These are phyloP conservation scores for Eulemur macaco DNA, from an alignment of 2,113 vertebrate species.

Conservation along the genomic window DNA sequence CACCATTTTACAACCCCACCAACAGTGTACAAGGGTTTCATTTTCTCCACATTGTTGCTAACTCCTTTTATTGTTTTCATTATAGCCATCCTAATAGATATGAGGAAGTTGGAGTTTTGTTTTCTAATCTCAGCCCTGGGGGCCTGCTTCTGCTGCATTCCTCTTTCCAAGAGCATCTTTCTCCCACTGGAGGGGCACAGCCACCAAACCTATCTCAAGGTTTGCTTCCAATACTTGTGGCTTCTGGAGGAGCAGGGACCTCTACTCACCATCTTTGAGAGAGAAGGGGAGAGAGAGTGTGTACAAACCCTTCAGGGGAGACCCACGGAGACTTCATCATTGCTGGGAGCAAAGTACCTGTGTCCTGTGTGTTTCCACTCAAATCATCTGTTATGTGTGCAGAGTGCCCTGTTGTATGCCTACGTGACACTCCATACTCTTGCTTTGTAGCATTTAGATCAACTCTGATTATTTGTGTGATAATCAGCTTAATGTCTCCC, in stretches of 20 bases:
- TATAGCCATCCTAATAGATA: background rate
- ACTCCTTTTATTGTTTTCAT: background rate
- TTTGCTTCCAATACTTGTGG: background rate
- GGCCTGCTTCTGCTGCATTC: background rate
- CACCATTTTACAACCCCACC: background rate
- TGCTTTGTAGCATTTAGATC: background rate
- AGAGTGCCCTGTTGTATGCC: background rate
- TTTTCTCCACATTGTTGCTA: background rate
- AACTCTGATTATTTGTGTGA: background rate
- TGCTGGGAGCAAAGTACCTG: background rate
- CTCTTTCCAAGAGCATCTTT: background rate
- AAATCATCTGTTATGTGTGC: background rate
- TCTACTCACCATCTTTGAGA: background rate
- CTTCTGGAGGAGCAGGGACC: background rate
- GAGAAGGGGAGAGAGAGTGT: background rate
- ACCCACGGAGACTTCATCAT: background rate
- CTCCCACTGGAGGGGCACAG: background rate
- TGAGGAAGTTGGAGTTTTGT: background rate
- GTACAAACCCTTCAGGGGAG: background rate
- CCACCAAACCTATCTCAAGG: background rate
- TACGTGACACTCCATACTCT: background rate
- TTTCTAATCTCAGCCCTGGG: background rate
- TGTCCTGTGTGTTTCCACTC: background rate
- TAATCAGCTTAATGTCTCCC: background rate
- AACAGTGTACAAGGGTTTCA: background rate